Evolutionary conservation across 2,113 vertebrate species (phyloP).

Genomic region (Aspiorhynchus laticeps): DNA sequence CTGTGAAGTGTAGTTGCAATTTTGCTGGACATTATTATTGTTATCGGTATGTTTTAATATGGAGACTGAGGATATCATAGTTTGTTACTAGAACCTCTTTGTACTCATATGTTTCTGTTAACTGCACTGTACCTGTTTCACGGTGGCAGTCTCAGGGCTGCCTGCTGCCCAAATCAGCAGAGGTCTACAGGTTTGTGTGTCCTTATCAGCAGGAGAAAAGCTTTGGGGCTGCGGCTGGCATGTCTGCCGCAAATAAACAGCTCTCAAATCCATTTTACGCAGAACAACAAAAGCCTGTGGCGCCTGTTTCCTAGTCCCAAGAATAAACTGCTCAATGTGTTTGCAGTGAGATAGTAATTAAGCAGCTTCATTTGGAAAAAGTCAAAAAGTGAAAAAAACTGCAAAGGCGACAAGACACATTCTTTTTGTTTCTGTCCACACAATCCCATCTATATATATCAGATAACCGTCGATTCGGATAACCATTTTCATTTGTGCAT

Average conservation of each 20-base stretch:
- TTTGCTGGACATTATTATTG: background rate
- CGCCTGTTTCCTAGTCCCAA: constrained; percentile 42
- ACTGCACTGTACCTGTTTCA: constrained; percentile 22
- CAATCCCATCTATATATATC: background rate
- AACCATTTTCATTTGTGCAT: constrained; percentile 32
- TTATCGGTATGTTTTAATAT: background rate
- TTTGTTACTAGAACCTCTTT: background rate
- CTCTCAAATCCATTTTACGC: constrained; percentile 54
- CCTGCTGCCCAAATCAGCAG: background rate
- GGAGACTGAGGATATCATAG: background rate
- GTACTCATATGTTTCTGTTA: background rate
- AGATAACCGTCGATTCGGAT: constrained; percentile 31
- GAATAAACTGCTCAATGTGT: constrained; percentile 57
- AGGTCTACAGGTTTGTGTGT: constrained; percentile 28
- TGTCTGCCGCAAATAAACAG: constrained; percentile 52
- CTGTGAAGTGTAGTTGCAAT: too few relatives aligned
- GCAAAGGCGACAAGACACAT: background rate
- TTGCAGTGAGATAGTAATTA: constrained; percentile 58
- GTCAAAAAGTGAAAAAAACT: constrained; percentile 7
- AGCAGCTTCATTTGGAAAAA: constrained; percentile 46
- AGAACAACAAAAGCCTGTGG: constrained; percentile 50
- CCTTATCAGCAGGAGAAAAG: constrained; percentile 42
- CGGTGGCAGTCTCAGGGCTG: constrained; percentile 1
- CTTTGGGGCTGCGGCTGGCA: constrained; percentile 40
- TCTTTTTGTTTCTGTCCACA: background rate